Base-by-base conservation (phyloP, 2,113 vertebrate species). In the Oenanthe melanoleuca region DNA sequence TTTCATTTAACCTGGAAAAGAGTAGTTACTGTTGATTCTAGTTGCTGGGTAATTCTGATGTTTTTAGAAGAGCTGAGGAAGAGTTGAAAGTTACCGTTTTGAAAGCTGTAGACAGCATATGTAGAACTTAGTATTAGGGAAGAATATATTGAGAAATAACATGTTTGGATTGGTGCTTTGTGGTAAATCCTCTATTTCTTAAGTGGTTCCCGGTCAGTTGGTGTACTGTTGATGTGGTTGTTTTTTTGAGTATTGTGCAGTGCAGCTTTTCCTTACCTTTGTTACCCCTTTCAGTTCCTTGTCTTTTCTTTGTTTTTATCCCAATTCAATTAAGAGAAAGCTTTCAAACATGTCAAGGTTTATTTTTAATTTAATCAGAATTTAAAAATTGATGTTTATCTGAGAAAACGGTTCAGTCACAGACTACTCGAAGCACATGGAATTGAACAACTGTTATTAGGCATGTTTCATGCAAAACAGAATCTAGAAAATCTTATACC, bases 171-270 rank as follows among this genome's bases (percentile, higher is more conserved):
- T n/a, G 14, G 17, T 37, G 10, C 9, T 47, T 3, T 4, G 8
- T 9, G 3, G 0, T n/a, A 40, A 49, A 69, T 50, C 9, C 1
- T 56, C 12, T 63, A 7, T n/a, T 6, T 45, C 9, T 49, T 40
- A 38, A 9, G 2, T 33, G 28, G 2, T 55, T 26, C 17, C 5
- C n/a, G 12, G 3, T 24, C 61, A 1, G 1, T 49, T 26, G 14
- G 18, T 59, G n/a, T 75, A 4, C 19, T 84, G 22, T 45, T 5
- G 12, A 11, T n/a, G 23, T 38, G 7, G 9, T 14, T 71, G 22
- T 3, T 11, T 16, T 52, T 29, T 53, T 13, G 13, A 24, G 28
- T 77, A 28, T 23, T 60, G 6, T 9, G 5, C n/a, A 20, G 16
- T 45, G 13, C n/a, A 40, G 17, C 18, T 49, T 69, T 86, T 74